Conservation (phyloP, 2,888 invertebrate species). For the Pogonocherus hispidulus region DNA sequence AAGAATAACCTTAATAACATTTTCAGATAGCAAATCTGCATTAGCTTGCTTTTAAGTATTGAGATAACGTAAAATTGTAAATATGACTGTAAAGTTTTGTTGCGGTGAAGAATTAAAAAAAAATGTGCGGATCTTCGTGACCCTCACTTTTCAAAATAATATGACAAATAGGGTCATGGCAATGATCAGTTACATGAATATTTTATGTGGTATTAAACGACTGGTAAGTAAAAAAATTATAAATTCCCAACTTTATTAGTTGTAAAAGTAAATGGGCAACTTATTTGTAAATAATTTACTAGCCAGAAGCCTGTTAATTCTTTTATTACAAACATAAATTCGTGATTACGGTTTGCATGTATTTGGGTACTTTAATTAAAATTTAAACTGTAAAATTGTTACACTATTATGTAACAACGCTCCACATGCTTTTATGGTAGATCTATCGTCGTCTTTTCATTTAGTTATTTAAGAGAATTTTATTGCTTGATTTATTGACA, state of each 20-base stretch:
- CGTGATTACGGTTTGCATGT: neutral
- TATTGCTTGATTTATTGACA: slow-evolving; percentile 28
- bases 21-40: too few species aligned
- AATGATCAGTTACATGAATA: neutral
- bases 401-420: neutral
- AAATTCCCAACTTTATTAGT: slow-evolving; percentile 24
- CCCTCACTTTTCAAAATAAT: too few species aligned
- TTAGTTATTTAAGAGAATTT: slow-evolving; percentile 25
- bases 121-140: too few species aligned
- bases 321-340: neutral
- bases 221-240: slow-evolving; percentile 18
- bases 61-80: too few species aligned
- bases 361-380: neutral
- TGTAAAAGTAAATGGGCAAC: slow-evolving; percentile 29
- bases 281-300: slow-evolving; percentile 14
- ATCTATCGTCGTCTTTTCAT: slow-evolving; percentile 27
- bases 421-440: slow-evolving; percentile 1
- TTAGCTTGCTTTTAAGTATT: too few species aligned
- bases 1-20: too few species aligned
- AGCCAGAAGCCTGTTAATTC: neutral
- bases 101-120: too few species aligned
- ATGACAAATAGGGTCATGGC: neutral
- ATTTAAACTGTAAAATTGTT: neutral
- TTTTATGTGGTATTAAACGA: slow-evolving; percentile 9
- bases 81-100: too few species aligned